A percentile compares a stretch with the other conserved stretches of the same genome.
These are phyloP conservation scores for Sphecodes monilicornis DNA, from an alignment of 2,888 invertebrate genomes.

Conservation along the genomic window DNA sequence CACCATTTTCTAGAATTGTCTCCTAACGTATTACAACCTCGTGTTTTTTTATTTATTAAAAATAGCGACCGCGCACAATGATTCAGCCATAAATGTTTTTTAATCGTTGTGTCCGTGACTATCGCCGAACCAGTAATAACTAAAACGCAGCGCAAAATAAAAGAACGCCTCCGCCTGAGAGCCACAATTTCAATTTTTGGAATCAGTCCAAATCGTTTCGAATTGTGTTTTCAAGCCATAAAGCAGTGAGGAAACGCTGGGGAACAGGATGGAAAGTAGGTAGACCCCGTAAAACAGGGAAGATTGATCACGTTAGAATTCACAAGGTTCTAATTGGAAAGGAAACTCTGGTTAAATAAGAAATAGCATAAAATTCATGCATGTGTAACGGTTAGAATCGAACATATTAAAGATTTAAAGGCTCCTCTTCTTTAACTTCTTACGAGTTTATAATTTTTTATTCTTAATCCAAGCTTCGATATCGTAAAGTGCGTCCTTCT, in stretches of 20 bases:
- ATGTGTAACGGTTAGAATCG: no score
- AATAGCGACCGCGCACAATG: no score
- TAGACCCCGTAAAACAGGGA: neutral
- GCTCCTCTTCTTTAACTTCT: no score
- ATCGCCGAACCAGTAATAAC: neutral
- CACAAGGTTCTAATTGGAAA: neutral
- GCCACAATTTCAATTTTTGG: constrained; percentile 9
- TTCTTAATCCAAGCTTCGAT: no score
- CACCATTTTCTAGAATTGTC: no score
- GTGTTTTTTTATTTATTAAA: no score
- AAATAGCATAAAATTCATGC: neutral
- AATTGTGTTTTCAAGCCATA: neutral
- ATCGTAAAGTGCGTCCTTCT: no score
- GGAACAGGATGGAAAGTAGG: neutral
- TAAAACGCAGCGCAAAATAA: neutral
- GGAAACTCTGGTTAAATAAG: neutral
- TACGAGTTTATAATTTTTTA: no score
- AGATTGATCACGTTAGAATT: neutral
- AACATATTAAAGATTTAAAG: no score
- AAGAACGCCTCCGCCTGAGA: neutral
- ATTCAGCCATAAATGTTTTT: neutral
- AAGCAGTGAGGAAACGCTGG: neutral
- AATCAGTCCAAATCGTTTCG: neutral
- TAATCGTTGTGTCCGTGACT: neutral
- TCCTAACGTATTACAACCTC: no score